These are phyloP conservation scores for Acanthosepion pharaonis DNA, from an alignment of 2,888 invertebrate species.

Conservation along the genomic window DNA sequence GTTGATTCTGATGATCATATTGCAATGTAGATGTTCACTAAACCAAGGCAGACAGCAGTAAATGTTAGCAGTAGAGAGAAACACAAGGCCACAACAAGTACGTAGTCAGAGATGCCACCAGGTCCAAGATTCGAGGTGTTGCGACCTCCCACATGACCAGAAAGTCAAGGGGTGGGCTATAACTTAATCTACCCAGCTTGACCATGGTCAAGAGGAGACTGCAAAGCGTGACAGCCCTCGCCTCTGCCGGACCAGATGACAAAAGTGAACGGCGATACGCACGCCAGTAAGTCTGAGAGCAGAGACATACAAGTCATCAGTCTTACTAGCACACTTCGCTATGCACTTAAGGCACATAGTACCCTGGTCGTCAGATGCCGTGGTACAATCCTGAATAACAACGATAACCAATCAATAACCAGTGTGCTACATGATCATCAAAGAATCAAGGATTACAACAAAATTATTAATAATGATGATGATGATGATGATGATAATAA, in stretches of 20 bases:
- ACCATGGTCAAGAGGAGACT: constrained; percentile 48
- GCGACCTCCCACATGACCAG: constrained; percentile 48
- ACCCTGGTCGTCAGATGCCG: constrained; percentile 47
- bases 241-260: constrained; percentile 47
- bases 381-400: constrained; percentile 46
- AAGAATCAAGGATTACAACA: constrained; percentile 40
- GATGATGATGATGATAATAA: background rate
- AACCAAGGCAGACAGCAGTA: constrained; percentile 46
- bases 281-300: constrained; percentile 47
- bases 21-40: constrained; percentile 46
- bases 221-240: constrained; percentile 42
- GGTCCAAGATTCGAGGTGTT: constrained; percentile 45
- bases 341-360: constrained; percentile 42
- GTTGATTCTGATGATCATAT: constrained; percentile 46
- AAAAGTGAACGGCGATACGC: constrained; percentile 39
- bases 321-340: constrained; percentile 47
- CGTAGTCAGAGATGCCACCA: constrained; percentile 47
- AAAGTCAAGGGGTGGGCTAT: constrained; percentile 48
- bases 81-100: constrained; percentile 45
- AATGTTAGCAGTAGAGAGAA: constrained; percentile 46
- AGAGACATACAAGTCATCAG: constrained; percentile 45
- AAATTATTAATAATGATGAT: background rate
- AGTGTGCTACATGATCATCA: constrained; percentile 44
- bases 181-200: constrained; percentile 47
- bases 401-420: constrained; percentile 36